Base-by-base conservation (phyloP, 1,140 invertebrate species). In the Pseudomyrmex sp. region DNA sequence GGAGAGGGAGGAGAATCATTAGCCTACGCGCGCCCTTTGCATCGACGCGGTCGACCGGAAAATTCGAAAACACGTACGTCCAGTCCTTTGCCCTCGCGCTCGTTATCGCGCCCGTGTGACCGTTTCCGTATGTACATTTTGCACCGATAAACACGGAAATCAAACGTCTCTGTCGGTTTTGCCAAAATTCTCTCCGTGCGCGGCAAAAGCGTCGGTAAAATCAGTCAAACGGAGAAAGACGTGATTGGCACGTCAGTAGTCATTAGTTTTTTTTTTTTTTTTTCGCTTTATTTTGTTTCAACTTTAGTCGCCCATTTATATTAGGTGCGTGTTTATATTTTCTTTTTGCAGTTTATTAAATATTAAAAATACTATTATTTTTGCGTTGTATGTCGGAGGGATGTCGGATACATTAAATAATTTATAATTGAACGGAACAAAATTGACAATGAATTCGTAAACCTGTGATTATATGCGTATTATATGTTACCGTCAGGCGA, bases 1-100 rank as follows among this genome's bases (percentile, higher is more conserved):
- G 3, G 50, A 0, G 50, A 52, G 10, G 10, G 15, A 13, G 74
- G 75, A 66, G 77, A 82, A 84, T 88, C 76, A 85, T 88, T 89
- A 89, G 76, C 77, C 73, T 65, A 35, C 35, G 58, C 63, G 65
- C 75, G 63, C 80, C 82, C 87, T 85, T 86, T 82, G 85, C 76
- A 86, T 74, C 70, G 75, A 68, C 23, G 61, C 66, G 72, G 85
- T 84, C 87, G 54, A 9, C 76, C 52, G 85, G 84, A 89, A 89
- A 89, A 89, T 89, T 89, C 87, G 87, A 84, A 89, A 86, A 86
- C 86, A 68, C 82, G 85, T 84, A 85, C 84, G 84, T 72, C 87
- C 62, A 65, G 82, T 20, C 52, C 80, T 88, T 85, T 85, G 59
- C 59, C 48, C 84, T 66, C 12, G n/a, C 72, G 77, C 83, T 84